Conservation (phyloP, 1,140 invertebrate species). For the Rhizoglyphus robini region DNA sequence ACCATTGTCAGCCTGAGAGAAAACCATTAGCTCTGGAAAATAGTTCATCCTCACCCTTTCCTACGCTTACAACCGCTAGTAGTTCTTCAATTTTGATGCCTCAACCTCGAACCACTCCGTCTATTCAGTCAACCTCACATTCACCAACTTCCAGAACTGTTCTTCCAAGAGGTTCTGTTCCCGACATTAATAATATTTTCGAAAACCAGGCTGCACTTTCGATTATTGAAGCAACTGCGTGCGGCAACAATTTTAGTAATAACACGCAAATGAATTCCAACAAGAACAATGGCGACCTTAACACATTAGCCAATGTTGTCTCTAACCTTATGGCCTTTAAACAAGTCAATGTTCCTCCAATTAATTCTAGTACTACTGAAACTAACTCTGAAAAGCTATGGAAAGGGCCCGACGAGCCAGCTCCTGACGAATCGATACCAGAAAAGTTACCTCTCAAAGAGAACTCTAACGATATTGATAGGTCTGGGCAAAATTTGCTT, state of each 20-base stretch:
- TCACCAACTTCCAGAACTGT: neutral
- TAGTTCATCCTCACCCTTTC: neutral
- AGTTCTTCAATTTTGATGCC: neutral
- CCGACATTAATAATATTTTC: slow-evolving; percentile 11
- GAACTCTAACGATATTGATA: neutral
- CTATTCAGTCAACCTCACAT: neutral
- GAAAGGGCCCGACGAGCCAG: neutral
- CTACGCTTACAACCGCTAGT: neutral
- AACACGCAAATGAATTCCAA: neutral
- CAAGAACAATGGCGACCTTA: slow-evolving; percentile 34
- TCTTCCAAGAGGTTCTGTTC: neutral
- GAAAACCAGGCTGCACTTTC: slow-evolving; percentile 14
- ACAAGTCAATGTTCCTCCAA: slow-evolving; percentile 21
- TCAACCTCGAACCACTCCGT: neutral
- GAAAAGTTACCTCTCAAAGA: neutral
- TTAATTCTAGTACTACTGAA: neutral
- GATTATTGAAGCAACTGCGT: slow-evolving; percentile 16
- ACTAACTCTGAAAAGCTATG: neutral
- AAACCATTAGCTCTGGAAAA: slow-evolving; percentile 47
- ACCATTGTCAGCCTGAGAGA: slow-evolving; percentile 53
- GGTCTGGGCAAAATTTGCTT: slow-evolving; percentile 30
- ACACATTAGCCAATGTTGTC: slow-evolving; percentile 40
- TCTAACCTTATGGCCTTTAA: slow-evolving; percentile 40
- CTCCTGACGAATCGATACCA: neutral
- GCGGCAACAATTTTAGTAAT: neutral